Evolutionary conservation across 2,113 vertebrate genomes (phyloP).

Genomic region (Ciconia boyciana): DNA sequence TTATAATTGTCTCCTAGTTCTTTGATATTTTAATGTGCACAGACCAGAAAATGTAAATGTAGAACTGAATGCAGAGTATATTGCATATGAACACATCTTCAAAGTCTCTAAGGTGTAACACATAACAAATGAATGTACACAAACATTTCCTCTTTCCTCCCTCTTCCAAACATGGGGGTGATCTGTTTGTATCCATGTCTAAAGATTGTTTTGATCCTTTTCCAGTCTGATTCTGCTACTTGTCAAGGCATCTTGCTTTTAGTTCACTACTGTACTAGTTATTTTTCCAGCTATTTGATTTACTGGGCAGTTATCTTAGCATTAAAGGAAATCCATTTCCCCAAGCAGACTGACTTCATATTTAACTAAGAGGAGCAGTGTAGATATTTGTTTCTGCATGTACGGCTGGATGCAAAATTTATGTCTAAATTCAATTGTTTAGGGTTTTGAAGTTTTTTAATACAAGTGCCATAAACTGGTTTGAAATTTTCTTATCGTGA

Average conservation of each 20-base stretch:
- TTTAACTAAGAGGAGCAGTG: background rate
- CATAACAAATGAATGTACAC: background rate
- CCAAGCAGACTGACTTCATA: background rate
- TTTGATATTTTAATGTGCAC: background rate
- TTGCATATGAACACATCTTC: background rate
- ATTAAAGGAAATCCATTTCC: background rate
- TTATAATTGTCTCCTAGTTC: background rate
- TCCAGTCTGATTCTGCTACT: background rate
- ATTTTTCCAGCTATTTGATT: background rate
- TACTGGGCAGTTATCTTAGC: background rate
- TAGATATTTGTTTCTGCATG: background rate
- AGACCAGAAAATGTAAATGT: background rate
- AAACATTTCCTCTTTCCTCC: background rate
- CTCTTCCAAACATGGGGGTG: background rate
- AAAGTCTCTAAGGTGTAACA: background rate
- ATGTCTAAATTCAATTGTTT: background rate
- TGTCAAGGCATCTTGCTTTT: background rate
- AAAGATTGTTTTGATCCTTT: background rate
- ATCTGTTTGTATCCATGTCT: background rate
- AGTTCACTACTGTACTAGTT: background rate
- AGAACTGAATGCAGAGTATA: background rate
- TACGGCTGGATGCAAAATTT: background rate
- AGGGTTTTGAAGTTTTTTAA: background rate
- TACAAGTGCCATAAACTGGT: background rate
- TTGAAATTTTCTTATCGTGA: background rate